Percentiles rank a stretch among this genome's conserved stretches.
phyloP scores from a whole-genome alignment of 2,797 vertebrate species.

The Macropodus opercularis region DNA sequence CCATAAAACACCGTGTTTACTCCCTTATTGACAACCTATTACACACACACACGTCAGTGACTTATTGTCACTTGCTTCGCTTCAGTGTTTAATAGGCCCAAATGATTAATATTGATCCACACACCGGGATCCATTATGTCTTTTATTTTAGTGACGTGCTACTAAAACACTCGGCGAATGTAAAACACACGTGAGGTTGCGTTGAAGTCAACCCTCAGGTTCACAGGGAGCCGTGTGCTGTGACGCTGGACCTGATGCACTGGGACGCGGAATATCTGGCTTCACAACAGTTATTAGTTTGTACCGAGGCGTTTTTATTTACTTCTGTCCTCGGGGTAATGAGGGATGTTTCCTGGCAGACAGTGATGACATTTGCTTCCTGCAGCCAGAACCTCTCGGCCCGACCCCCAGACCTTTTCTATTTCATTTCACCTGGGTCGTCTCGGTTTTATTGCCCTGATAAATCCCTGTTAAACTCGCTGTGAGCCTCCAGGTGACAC shows the following conservation, averaged over 20 bases:
- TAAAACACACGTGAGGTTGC: too few relatives aligned
- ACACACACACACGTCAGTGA: constrained; percentile 9
- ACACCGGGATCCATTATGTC: background rate
- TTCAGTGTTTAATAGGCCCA: constrained; percentile 11
- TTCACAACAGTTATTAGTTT: background rate
- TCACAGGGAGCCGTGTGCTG: too few relatives aligned
- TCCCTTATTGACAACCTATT: constrained; percentile 30
- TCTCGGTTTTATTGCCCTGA: too few relatives aligned
- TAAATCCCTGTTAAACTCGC: too few relatives aligned
- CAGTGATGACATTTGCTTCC: constrained; percentile 19
- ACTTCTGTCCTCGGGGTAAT: background rate
- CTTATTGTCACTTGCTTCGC: constrained; percentile 5
- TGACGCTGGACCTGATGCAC: too few relatives aligned
- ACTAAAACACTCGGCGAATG: too few relatives aligned
- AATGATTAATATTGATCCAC: constrained; percentile 12
- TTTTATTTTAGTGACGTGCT: too few relatives aligned
- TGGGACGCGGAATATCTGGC: too few relatives aligned
- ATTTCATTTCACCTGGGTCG: too few relatives aligned
- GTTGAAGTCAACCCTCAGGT: too few relatives aligned
- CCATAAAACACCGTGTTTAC: constrained; percentile 37
- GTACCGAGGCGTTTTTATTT: background rate
- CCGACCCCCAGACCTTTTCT: background rate
- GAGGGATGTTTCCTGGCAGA: constrained; percentile 5
- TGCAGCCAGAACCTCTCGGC: background rate
- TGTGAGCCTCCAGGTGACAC: too few relatives aligned